These are phyloP conservation scores for Gila robusta DNA, from an alignment of 2,797 vertebrate genomes.

Conservation along the genomic window DNA sequence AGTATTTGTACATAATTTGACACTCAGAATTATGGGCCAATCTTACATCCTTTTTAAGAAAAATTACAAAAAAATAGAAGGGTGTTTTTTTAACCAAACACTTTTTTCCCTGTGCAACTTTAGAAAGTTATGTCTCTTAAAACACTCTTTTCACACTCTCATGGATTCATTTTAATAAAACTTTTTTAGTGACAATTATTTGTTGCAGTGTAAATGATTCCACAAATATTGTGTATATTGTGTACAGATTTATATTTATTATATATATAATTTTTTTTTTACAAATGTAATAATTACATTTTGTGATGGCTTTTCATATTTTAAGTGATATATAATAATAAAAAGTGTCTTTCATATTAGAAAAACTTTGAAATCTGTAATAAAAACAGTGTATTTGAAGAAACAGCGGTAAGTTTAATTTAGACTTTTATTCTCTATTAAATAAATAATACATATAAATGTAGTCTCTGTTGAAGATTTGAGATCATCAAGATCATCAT, in stretches of 20 bases:
- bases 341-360: neutral
- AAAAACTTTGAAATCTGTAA: too few species aligned
- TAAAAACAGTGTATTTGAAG: neutral
- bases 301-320: neutral
- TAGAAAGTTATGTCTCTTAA: neutral
- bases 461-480: neutral
- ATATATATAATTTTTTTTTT: too few species aligned
- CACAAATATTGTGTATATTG: neutral
- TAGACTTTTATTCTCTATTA: neutral
- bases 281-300: neutral
- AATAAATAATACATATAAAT: neutral
- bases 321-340: neutral
- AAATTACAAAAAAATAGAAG: neutral
- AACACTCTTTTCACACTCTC: neutral
- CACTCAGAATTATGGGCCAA: neutral
- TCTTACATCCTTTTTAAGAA: neutral
- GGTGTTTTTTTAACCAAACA: neutral
- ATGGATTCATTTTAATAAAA: neutral
- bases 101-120: neutral
- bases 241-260: too few species aligned
- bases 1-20: slow-evolving; percentile 38
- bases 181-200: too few species aligned
- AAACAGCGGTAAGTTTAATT: neutral
- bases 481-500: neutral
- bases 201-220: too few species aligned